These are phyloP conservation scores for Mythimna loreyi DNA, from an alignment of 2,888 invertebrate species.

Conservation along the genomic window DNA sequence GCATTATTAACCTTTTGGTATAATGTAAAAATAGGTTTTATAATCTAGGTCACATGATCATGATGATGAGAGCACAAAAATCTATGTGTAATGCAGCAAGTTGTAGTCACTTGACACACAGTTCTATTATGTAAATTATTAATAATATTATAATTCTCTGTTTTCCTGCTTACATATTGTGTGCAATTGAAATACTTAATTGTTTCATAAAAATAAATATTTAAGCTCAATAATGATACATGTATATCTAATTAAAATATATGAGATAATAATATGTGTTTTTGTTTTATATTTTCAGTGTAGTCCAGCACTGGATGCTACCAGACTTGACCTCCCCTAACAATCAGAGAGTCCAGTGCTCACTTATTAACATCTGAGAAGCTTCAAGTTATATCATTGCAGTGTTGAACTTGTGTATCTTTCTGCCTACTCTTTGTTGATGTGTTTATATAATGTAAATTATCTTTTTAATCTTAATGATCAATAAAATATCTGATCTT, in stretches of 20 bases:
- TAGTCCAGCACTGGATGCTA: conserved; percentile 83
- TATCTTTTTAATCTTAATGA: conserved; percentile 69
- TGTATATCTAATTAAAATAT: conserved; percentile 45
- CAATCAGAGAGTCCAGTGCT: conserved; percentile 79
- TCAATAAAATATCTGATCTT: conserved; percentile 80
- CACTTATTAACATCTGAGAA: conserved; percentile 75
- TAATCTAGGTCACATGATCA: conserved; percentile 59
- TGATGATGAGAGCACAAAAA: conserved; percentile 43
- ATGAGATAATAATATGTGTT: conserved; percentile 59
- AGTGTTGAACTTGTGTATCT: conserved; percentile 80
- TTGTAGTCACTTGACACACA: conserved; percentile 43
- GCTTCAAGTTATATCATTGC: conserved; percentile 78
- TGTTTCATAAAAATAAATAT: conserved; percentile 1
- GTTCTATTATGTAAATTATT: conserved; percentile 14
- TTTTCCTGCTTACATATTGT: conserved; percentile 42
- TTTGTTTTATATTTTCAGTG: conserved; percentile 81
- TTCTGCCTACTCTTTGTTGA: conserved; percentile 71
- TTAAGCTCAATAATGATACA: conserved; percentile 18
- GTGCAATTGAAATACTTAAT: conserved; percentile 18
- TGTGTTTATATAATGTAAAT: conserved; percentile 71
- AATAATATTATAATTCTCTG: background rate
- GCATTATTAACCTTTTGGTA: background rate
- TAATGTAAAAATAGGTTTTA: conserved; percentile 19
- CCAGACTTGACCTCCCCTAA: conserved; percentile 79
- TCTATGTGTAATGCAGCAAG: conserved; percentile 19